Evolutionary conservation across 1,140 invertebrate genomes (phyloP).

Genomic region (Drosophila melanogaster): DNA sequence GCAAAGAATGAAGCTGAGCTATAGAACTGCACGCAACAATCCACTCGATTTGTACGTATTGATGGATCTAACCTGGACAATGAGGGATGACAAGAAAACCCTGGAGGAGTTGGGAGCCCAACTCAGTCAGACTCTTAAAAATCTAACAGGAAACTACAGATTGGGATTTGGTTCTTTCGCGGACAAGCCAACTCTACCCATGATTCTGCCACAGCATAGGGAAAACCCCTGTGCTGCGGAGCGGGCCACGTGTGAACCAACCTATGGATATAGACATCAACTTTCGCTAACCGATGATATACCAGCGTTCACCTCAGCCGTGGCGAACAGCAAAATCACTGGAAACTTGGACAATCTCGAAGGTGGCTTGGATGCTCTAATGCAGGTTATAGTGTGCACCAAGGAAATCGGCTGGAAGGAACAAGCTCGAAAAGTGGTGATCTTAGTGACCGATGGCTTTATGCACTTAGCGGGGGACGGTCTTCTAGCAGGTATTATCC

Average conservation of each 20-base stretch:
- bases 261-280: constrained; percentile 90
- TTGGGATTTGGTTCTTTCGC: constrained; percentile 94
- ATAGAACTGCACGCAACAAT: constrained; percentile 90
- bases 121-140: constrained; percentile 87
- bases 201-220: constrained; percentile 86
- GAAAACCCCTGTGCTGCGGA: constrained; percentile 86
- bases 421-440: constrained; percentile 87
- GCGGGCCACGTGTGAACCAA: constrained; percentile 86
- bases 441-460: constrained; percentile 87
- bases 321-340: constrained; percentile 90
- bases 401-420: constrained; percentile 87
- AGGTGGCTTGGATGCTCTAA: constrained; percentile 99
- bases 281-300: constrained; percentile 87
- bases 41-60: constrained; percentile 97
- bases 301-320: constrained; percentile 86
- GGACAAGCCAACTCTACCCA: constrained; percentile 92
- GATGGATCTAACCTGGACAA: constrained; percentile 96
- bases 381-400: constrained; percentile 97
- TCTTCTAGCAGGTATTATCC: constrained; percentile 85
- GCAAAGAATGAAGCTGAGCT: constrained; percentile 86
- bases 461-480: constrained; percentile 89
- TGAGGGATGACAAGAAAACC: constrained; percentile 94
- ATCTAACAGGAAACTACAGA: constrained; percentile 93
- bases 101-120: constrained; percentile 90
- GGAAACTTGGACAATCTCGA: constrained; percentile 99